These are phyloP conservation scores for Mayetiola destructor DNA, from an alignment of 2,888 invertebrate species.

Conservation along the genomic window DNA sequence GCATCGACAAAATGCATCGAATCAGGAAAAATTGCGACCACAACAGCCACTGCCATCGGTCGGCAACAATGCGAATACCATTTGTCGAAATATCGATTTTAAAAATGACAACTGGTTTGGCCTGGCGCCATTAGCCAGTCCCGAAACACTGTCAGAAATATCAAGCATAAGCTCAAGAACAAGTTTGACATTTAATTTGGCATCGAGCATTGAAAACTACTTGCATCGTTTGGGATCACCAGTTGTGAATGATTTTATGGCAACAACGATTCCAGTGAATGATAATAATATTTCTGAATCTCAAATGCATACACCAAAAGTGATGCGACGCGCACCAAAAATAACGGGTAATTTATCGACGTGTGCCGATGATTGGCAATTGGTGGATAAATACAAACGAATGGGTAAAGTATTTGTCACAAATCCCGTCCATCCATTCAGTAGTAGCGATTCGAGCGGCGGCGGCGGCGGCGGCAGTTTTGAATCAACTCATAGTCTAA, in stretches of 20 bases:
- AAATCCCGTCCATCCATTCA: constrained; percentile 29
- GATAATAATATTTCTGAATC: constrained; percentile 27
- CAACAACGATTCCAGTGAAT: background rate
- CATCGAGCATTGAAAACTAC: constrained; percentile 31
- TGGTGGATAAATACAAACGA: constrained; percentile 40
- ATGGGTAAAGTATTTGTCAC: constrained; percentile 38
- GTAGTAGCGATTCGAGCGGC: constrained; percentile 27
- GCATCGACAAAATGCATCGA: constrained; percentile 11
- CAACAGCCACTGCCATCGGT: background rate
- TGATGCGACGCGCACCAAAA: constrained; percentile 50
- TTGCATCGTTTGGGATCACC: constrained; percentile 24
- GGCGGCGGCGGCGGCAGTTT: constrained; percentile 38
- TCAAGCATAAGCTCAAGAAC: constrained; percentile 59
- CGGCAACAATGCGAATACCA: constrained; percentile 22
- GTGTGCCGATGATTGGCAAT: constrained; percentile 50
- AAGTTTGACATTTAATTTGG: constrained; percentile 39
- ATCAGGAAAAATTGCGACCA: background rate
- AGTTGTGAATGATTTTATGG: constrained; percentile 14
- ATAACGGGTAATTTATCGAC: constrained; percentile 48
- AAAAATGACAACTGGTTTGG: constrained; percentile 52
- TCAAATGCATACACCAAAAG: constrained; percentile 40
- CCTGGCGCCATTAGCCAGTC: constrained; percentile 64
- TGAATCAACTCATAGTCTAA: constrained; percentile 37
- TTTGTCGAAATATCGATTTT: constrained; percentile 36
- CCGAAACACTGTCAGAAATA: constrained; percentile 68